A percentile compares a stretch with the other conserved stretches of the same genome.
Conservation (phyloP, 2,888 invertebrate genomes). For the Phania funesta region DNA sequence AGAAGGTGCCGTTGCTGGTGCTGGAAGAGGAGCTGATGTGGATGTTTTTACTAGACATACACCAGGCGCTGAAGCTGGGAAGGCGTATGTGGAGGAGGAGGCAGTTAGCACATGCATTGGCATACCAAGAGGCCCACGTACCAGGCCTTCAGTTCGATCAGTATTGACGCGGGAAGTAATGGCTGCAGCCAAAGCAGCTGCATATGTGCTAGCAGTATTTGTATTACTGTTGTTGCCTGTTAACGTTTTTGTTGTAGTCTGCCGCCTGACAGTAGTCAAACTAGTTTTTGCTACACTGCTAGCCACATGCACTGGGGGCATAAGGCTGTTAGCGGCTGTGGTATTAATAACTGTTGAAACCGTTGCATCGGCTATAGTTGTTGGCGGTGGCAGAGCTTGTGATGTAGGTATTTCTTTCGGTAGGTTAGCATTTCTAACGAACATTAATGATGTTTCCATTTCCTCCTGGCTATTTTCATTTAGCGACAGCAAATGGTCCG, state of each 20-base stretch:
- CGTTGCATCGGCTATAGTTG: constrained; percentile 66
- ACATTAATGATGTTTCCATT: constrained; percentile 79
- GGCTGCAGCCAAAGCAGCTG: constrained; percentile 67
- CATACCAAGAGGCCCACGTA: constrained; percentile 76
- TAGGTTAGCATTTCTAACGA: constrained; percentile 69
- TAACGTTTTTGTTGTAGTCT: constrained; percentile 69
- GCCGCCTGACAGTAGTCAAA: constrained; percentile 69
- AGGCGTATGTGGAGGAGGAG: constrained; percentile 71
- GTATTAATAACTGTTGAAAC: constrained; percentile 54
- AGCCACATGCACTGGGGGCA: constrained; percentile 61
- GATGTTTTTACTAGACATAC: constrained; percentile 73
- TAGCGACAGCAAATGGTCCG: constrained; percentile 62
- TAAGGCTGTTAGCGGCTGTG: constrained; percentile 61
- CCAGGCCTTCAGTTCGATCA: constrained; percentile 62
- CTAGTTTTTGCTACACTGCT: constrained; percentile 19
- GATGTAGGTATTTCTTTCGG: constrained; percentile 66
- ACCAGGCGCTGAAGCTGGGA: constrained; percentile 68
- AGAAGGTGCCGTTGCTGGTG: constrained; percentile 57
- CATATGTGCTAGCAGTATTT: constrained; percentile 75
- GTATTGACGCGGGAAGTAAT: constrained; percentile 58
- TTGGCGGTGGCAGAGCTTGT: constrained; percentile 48
- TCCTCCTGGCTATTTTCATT: constrained; percentile 72
- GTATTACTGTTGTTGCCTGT: constrained; percentile 72
- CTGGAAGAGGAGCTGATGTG: constrained; percentile 70
- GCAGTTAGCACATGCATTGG: constrained; percentile 70